Base-by-base conservation (phyloP, 2,113 vertebrate genomes). In the Clarias batrachus region DNA sequence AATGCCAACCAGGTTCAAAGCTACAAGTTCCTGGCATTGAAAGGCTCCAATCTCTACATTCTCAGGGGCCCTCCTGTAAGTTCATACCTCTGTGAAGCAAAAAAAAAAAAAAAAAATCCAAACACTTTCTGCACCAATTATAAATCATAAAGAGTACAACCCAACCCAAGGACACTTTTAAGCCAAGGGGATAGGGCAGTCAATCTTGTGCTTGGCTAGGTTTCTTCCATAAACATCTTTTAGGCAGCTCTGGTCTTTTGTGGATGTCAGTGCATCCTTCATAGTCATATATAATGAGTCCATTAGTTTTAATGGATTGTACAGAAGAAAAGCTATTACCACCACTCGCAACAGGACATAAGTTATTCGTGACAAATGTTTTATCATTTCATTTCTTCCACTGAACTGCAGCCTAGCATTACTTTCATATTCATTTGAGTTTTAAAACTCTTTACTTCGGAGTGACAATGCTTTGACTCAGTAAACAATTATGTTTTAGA, bases 31-130 rank as follows among this genome's bases (percentile, higher is more conserved):
- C 94, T 98, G 91, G 97, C 96, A 25, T 93, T 99, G 90, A 97
- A 96, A 89, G 96, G 97, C 85, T 96, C 96, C 2, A 96, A 94
- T 37, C 95, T 97, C 91, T 94, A 95, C 89, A 92, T 98, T 94
- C 97, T 98, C 95, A 93, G 93, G 90, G 92, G 90, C 83, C 97
- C 97, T 81, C 97, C 96, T 94, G 97, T 98, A 97, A 96, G 94
- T 83, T 37, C 83, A 73, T 37, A 56, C 17, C 73, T 85, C 76
- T 76, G 81, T 65, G 52, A 9, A 74, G 62, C 83, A 86, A 84
- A 48, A 41, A 48, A 48, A 48, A 8, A 48, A 48, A 48, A 48
- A 7, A 48, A 48, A 76, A 48, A 33, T 79, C 74, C 56, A 83
- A 74, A 84, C 81, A 74, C 27, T 52, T 73, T 77, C 78, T 73